Conservation (phyloP, 2,888 invertebrate species). For the Hybos culiciformis region DNA sequence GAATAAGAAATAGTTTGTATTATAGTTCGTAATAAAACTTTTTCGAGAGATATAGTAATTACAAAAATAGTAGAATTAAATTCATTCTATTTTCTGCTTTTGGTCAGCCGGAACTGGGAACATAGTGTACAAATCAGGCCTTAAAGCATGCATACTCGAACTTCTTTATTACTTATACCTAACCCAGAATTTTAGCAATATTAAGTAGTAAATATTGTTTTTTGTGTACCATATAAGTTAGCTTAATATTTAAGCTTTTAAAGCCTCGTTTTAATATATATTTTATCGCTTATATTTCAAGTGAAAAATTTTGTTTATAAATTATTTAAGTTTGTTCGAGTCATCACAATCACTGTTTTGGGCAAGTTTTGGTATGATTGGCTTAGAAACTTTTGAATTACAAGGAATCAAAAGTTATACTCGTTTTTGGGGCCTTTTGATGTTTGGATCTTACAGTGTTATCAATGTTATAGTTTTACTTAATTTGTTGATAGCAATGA, state of each 20-base stretch:
- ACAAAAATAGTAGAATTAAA: too few species aligned
- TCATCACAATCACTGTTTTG: constrained; percentile 91
- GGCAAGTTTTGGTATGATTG: constrained; percentile 90
- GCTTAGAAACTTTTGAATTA: constrained; percentile 75
- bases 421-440: constrained; percentile 86
- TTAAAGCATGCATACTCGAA: too few species aligned
- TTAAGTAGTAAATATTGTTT: too few species aligned
- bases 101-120: too few species aligned
- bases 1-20: constrained; percentile 9
- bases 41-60: too few species aligned
- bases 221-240: too few species aligned
- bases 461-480: constrained; percentile 89
- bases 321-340: constrained; percentile 91
- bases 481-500: constrained; percentile 94
- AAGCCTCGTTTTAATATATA: too few species aligned
- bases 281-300: neutral
- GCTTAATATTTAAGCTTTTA: too few species aligned
- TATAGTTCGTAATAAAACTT: neutral
- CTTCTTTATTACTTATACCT: too few species aligned
- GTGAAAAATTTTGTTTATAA: neutral
- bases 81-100: too few species aligned
- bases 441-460: constrained; percentile 92
- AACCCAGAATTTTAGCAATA: too few species aligned
- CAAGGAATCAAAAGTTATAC: constrained; percentile 80
- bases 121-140: too few species aligned